Evolutionary conservation across 2,113 vertebrate species (phyloP), one percentile per base, ranked within the genome.

Genomic region (Nymphicus hollandicus): DNA sequence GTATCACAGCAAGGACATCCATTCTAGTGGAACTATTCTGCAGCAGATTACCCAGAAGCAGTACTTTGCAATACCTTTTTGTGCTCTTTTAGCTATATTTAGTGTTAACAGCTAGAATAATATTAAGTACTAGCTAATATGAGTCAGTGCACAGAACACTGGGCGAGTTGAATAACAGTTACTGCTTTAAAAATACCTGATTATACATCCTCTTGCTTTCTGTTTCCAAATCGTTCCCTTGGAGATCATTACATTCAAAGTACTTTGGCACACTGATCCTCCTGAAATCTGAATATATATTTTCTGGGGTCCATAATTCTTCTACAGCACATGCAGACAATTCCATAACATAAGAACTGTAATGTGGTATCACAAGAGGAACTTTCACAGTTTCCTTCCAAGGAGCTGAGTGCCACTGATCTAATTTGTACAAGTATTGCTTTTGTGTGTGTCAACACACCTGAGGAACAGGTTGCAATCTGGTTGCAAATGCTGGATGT

Each of bases 201-300:
- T 97, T 68, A 89, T 98, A 98, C 69, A 91, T 93, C 83, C 91
- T 97, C 65, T 95, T 95, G 91, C 97, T 97, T 84, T 98, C 95
- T 60, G 81, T 90, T 80, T 97, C 91, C 76, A 96, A 50, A 64
- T 88, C 9, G 1, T 86, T 78, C 65, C 73, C 79, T 74, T 50
- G 56, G 39, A 84, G 58, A 85, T 96, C 86, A 47, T 68, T 68
- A 29, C 17, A 47, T 83, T 95, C 72, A n/a, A 68, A 78, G 63
- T 29, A 7, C 60, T 84, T 88, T 35, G 95, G 86, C 93, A 92
- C 9, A 1, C 2, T 27, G 41, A 63, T 90, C 69, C 29, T 91
- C 29, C 46, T 91, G 82, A 95, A 95, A 44, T 81, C 31, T 61
- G 95, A 94, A 55, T 66, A 56, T 47, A 61, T 68, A 43, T 95